A percentile compares a stretch with the other conserved stretches of the same genome.
phyloP scores from a whole-genome alignment of 2,888 invertebrate genomes.

The Drosophila hamatofila region DNA sequence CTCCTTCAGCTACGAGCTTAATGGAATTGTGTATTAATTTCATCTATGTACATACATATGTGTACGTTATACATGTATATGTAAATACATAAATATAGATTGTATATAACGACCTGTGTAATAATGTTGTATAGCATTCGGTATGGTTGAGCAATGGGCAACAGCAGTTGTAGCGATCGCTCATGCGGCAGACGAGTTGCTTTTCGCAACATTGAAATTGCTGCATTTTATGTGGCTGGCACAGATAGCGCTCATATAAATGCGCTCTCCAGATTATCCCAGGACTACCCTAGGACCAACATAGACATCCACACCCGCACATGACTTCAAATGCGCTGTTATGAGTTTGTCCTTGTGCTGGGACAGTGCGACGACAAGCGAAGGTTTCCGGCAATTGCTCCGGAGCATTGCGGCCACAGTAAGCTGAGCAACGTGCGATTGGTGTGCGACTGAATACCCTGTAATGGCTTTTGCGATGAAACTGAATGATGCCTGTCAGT shows the following conservation, averaged over 20 bases:
- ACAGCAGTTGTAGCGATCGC: constrained; percentile 67
- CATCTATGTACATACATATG: not conserved
- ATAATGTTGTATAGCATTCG: not conserved
- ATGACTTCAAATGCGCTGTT: constrained; percentile 37
- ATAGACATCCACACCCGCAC: constrained; percentile 6
- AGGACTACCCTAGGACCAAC: not conserved
- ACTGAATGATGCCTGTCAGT: not conserved
- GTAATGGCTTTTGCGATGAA: not conserved
- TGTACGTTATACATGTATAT: constrained; percentile 1
- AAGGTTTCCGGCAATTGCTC: constrained; percentile 63
- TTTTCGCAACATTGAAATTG: constrained; percentile 39
- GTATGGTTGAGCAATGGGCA: constrained; percentile 26
- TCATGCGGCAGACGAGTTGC: constrained; percentile 41
- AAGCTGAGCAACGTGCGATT: not conserved
- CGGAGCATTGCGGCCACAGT: constrained; percentile 15
- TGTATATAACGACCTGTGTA: constrained; percentile 2
- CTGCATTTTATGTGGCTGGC: constrained; percentile 33
- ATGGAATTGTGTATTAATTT: constrained; percentile 35
- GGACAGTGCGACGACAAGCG: constrained; percentile 45
- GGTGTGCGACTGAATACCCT: not conserved
- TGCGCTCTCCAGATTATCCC: not conserved
- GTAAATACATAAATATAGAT: constrained; percentile 1
- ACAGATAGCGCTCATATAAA: constrained; percentile 18
- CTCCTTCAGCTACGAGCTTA: constrained; percentile 1
- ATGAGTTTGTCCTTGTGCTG: constrained; percentile 53